Evolutionary conservation across 2,113 vertebrate species (phyloP).

Genomic region (Ophiodon elongatus): DNA sequence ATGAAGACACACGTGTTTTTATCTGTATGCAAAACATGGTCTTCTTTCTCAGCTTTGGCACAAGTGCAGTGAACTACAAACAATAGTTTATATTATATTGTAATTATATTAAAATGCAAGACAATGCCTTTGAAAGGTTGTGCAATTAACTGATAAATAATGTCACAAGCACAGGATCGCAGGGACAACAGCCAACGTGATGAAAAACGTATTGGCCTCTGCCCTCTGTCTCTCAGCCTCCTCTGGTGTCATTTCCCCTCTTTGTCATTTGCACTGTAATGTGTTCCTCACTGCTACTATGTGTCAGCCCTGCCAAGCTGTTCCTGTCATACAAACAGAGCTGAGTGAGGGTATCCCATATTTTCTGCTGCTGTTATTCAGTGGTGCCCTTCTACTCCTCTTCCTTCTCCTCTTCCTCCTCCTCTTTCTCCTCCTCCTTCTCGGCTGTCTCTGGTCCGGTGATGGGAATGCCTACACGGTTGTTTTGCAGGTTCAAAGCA

Average conservation of each 20-base stretch:
- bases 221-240: conserved; percentile 60
- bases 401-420: neutral
- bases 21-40: neutral
- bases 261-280: conserved; percentile 69
- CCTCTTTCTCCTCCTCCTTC: neutral
- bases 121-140: conserved; percentile 18
- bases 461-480: conserved; percentile 35
- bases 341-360: conserved; percentile 59
- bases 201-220: conserved; percentile 66
- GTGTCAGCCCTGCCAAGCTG: conserved; percentile 58
- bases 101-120: conserved; percentile 15
- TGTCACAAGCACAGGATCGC: conserved; percentile 34
- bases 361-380: conserved; percentile 42
- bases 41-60: neutral
- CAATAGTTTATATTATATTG: too few species aligned
- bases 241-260: conserved; percentile 73
- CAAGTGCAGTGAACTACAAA: neutral
- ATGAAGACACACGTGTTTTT: neutral
- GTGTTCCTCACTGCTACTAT: conserved; percentile 56
- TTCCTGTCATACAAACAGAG: conserved; percentile 61
- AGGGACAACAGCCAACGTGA: conserved; percentile 52
- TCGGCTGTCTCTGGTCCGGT: conserved; percentile 12
- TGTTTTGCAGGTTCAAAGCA: conserved; percentile 50
- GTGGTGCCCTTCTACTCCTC: conserved; percentile 14
- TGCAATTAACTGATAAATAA: conserved; percentile 40